These are phyloP conservation scores for Hippolais icterina DNA, from an alignment of 2,113 vertebrate genomes.

Conservation along the genomic window DNA sequence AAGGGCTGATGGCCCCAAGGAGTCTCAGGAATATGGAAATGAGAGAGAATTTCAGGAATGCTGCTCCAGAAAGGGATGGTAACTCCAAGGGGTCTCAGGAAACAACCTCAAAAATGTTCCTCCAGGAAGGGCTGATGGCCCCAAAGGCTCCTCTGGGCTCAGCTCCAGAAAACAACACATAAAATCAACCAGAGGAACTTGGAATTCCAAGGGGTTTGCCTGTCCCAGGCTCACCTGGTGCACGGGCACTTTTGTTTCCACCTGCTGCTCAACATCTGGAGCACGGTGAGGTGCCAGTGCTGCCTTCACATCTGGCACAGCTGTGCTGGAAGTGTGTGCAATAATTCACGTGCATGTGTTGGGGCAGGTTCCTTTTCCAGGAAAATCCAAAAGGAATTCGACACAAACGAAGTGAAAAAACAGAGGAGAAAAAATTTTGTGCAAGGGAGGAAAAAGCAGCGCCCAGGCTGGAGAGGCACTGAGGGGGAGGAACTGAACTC, in stretches of 20 bases:
- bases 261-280: neutral
- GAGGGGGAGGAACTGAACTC: neutral
- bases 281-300: accelerated
- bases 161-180: accelerated
- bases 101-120: accelerated
- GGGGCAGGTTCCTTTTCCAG: neutral
- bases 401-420: neutral
- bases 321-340: neutral
- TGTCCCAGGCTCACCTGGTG: neutral
- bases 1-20: accelerated
- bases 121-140: neutral
- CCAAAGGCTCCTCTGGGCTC: neutral
- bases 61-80: accelerated
- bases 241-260: accelerated
- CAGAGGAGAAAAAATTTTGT: neutral
- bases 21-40: neutral
- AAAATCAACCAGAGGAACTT: neutral
- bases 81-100: accelerated
- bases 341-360: accelerated
- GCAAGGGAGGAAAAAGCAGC: neutral
- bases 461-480: neutral
- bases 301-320: neutral
- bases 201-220: too few relatives aligned
- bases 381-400: neutral
- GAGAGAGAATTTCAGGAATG: neutral